These are phyloP conservation scores for Lasioglossum figueresi DNA, from an alignment of 2,888 invertebrate species.

Conservation along the genomic window DNA sequence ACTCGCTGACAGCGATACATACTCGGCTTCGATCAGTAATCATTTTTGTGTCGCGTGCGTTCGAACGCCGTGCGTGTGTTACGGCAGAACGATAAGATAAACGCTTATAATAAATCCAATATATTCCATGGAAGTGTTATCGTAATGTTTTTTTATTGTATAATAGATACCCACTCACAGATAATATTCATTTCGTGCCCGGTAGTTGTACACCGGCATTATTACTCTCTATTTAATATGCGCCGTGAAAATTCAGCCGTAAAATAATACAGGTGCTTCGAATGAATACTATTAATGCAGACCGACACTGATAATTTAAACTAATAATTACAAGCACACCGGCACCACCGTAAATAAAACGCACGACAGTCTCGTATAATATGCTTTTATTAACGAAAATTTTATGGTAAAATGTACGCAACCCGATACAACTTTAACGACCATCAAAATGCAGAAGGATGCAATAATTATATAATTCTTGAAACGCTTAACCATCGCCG, in stretches of 20 bases:
- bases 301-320: conserved; percentile 5
- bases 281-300: conserved; percentile 11
- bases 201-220: background rate
- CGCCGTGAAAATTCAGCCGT: conserved; percentile 7
- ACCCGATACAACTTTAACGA: background rate
- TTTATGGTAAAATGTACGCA: background rate
- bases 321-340: conserved; percentile 1
- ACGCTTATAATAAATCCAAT: conserved; percentile 14
- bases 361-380: background rate
- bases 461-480: background rate
- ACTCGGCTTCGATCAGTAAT: background rate
- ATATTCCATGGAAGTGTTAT: conserved; percentile 13
- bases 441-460: background rate
- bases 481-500: background rate
- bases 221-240: conserved; percentile 9
- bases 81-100: conserved; percentile 5
- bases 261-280: conserved; percentile 9
- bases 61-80: background rate
- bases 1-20: conserved; percentile 5
- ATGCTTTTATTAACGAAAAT: conserved; percentile 1
- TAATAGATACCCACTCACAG: conserved; percentile 2
- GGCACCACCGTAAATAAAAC: background rate
- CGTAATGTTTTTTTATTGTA: conserved; percentile 9
- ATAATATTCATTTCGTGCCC: conserved; percentile 30
- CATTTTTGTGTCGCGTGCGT: conserved; percentile 8